Base-by-base conservation (phyloP, 2,113 vertebrate species). In the Fulmarus glacialis region DNA sequence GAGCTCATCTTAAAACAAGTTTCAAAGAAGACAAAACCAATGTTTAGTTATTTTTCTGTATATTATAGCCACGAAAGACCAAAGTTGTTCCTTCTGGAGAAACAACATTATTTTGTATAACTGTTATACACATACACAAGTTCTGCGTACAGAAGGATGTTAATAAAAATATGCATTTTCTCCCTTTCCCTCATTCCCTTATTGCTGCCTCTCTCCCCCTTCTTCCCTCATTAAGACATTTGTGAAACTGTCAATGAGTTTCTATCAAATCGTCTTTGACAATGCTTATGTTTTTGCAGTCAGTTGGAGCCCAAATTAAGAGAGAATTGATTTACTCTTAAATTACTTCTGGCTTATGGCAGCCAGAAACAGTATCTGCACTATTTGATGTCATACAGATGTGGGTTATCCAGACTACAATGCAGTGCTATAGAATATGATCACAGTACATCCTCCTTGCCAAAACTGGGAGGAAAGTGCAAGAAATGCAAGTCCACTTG, bases 391-490 rank as follows among this genome's bases (percentile, higher is more conserved):
- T 32, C 62, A 34, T 8, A 42, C 5, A 77, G 11, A 4, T 70
- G 30, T 64, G 30, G 8, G 17, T 78, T 81, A 89, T 43, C 36
- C 67, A 55, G 30, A 26, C 42, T 15, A 34, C 2, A 8, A 27
- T 1, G 3, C 0, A 0, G 8, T 14, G 11, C 26, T 68, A 8
- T 6, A 40, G 26, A 27, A 63, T 30, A 89, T 19, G 7, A 22
- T 20, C 38, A 19, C 36, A 55, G 27, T 34, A 36, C 43, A 52
- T 32, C 8, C 32, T 56, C 67, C 32, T 63, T 23, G 17, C 15
- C 22, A 68, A 73, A 91, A 36, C 6, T 5, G 6, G 5, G 11
- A 13, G 23, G 12, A 34, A 66, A 48, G 4, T 30, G 11, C 8
- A 66, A 30, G 16, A 91, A 82, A 82, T 4, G 14, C 10, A 88